Percentiles rank a stretch among this genome's conserved stretches.
phyloP scores from a whole-genome alignment of 2,113 vertebrate genomes.

The Plecotus auritus region DNA sequence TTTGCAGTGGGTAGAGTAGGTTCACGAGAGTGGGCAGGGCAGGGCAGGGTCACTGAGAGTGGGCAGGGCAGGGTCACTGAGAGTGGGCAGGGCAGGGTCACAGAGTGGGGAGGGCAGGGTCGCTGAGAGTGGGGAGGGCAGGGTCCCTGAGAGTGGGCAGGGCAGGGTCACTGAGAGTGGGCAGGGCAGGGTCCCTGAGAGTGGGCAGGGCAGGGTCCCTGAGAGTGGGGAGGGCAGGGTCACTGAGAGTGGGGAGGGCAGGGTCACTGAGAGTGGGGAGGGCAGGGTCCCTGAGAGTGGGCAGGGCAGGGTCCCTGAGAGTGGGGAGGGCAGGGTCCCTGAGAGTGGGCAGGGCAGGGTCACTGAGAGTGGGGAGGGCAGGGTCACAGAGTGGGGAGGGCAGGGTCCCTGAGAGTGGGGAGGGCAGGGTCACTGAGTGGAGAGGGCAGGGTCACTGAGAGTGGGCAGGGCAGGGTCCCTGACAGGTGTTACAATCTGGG shows the following conservation, averaged over 20 bases:
- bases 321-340: not conserved
- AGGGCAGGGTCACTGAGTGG: not conserved
- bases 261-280: not conserved
- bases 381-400: not conserved
- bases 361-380: not conserved
- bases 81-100: not conserved
- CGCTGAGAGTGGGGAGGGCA: not conserved
- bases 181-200: not conserved
- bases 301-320: not conserved
- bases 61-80: not conserved
- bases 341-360: no score
- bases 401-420: not conserved
- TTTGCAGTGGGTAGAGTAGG: not conserved
- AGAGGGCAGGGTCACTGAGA: not conserved
- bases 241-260: not conserved
- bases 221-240: not conserved
- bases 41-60: not conserved
- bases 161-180: not conserved
- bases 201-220: not conserved
- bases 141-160: not conserved
- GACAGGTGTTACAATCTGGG: not conserved
- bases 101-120: not conserved
- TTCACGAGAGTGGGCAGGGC: not conserved
- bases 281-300: not conserved
- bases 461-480: not conserved